These are phyloP conservation scores for Gobionotothen gibberifrons DNA, from an alignment of 2,797 vertebrate species.

Conservation along the genomic window DNA sequence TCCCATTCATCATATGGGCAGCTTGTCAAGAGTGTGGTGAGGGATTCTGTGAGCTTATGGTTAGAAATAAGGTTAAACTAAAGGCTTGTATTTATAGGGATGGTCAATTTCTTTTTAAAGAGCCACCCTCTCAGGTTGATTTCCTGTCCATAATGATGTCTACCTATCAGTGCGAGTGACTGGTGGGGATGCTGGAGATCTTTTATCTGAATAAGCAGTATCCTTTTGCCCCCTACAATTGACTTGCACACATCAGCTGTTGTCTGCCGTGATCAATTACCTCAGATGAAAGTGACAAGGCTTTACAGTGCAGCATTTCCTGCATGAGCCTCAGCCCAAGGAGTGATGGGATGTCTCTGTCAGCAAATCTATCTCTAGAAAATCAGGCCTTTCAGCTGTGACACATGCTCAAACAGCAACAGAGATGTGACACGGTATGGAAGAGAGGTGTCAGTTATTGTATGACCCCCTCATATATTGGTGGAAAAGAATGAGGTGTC, in stretches of 20 bases:
- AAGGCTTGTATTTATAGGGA: background rate
- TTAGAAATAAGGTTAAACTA: conserved; percentile 9
- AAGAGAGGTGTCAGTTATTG: conserved; percentile 87
- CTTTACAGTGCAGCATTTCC: conserved; percentile 81
- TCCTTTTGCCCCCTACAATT: conserved; percentile 74
- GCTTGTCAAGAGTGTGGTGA: conserved; percentile 61
- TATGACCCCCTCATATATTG: conserved; percentile 84
- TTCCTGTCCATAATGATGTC: conserved; percentile 46
- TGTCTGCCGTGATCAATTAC: conserved; percentile 86
- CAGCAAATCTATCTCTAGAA: conserved; percentile 85
- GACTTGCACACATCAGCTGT: conserved; percentile 82
- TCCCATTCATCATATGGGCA: conserved; percentile 58
- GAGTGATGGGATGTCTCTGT: conserved; percentile 83
- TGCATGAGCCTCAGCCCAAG: conserved; percentile 57
- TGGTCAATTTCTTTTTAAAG: conserved; percentile 4
- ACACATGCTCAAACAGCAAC: conserved; percentile 84
- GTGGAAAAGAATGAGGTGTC: conserved; percentile 84
- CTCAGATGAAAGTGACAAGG: conserved; percentile 83
- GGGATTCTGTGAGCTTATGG: conserved; percentile 29
- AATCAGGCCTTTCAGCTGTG: conserved; percentile 81
- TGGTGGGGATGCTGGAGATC: conserved; percentile 57
- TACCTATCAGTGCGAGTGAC: conserved; percentile 66
- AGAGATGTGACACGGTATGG: conserved; percentile 82
- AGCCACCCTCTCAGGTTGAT: conserved; percentile 30
- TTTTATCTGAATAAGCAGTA: conserved; percentile 79